Percentiles rank a stretch among this genome's conserved stretches.
Evolutionary conservation across 2,113 vertebrate species (phyloP).

Genomic region (Scortum barcoo): DNA sequence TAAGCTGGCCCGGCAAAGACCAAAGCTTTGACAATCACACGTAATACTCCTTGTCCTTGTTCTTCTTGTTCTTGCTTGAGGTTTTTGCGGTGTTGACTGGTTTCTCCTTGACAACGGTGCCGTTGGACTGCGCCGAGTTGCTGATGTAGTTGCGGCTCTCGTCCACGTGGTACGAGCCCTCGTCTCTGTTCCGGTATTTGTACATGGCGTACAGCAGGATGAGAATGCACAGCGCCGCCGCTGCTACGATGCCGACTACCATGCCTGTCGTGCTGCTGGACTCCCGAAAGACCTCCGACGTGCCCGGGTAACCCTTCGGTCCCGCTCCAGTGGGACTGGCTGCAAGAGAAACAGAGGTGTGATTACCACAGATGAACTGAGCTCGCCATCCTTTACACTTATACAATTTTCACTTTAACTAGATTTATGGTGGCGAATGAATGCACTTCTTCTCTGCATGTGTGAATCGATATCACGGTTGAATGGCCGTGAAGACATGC

Average conservation of each 20-base stretch:
- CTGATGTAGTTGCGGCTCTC: constrained; percentile 99
- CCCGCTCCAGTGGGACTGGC: constrained; percentile 94
- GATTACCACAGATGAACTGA: constrained; percentile 51
- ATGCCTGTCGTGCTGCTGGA: constrained; percentile 98
- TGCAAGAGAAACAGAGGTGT: constrained; percentile 76
- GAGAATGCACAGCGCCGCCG: constrained; percentile 96
- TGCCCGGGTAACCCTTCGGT: constrained; percentile 89
- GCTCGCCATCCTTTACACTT: constrained; percentile 2
- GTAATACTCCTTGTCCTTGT: constrained; percentile 99
- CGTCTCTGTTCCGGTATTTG: constrained; percentile 98
- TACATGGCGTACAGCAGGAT: constrained; percentile 99
- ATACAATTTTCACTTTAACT: background rate
- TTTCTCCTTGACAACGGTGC: constrained; percentile 97
- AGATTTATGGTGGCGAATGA: constrained; percentile 13
- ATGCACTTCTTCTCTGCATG: constrained; percentile 20
- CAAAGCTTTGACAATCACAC: constrained; percentile 89
- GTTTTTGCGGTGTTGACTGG: constrained; percentile 93
- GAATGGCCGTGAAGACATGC: constrained; percentile 13
- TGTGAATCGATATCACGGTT: constrained; percentile 42
- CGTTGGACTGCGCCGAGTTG: constrained; percentile 99
- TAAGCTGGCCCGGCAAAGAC: constrained; percentile 60
- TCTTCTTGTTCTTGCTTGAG: constrained; percentile 97
- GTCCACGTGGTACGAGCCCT: constrained; percentile 97
- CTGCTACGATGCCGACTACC: constrained; percentile 98
- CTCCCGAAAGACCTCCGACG: constrained; percentile 93